These are phyloP conservation scores for Drosophila simulans DNA, from an alignment of 1,140 invertebrate genomes.

Conservation along the genomic window DNA sequence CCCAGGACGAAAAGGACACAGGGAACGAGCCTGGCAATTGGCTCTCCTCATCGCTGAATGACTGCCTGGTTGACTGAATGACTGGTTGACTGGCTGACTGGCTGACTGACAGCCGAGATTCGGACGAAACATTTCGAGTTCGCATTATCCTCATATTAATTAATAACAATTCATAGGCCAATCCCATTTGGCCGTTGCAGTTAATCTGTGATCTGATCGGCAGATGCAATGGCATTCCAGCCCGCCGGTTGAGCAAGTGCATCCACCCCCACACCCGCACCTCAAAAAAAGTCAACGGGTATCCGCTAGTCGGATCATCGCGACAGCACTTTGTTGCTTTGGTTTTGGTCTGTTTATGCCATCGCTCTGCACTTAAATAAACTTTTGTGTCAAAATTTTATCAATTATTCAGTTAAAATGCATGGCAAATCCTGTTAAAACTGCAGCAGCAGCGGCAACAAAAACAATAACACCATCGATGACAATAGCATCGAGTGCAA, in stretches of 20 bases:
- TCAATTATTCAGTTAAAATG: slow-evolving; percentile 75
- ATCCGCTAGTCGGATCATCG: background rate
- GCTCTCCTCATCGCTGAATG: slow-evolving; percentile 53
- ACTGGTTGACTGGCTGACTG: slow-evolving; percentile 2
- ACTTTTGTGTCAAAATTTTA: slow-evolving; percentile 65
- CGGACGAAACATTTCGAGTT: slow-evolving; percentile 23
- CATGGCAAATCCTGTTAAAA: slow-evolving; percentile 64
- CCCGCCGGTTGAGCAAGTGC: background rate
- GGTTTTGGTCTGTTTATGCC: slow-evolving; percentile 41
- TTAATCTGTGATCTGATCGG: slow-evolving; percentile 19
- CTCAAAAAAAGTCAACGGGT: background rate
- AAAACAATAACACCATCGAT: slow-evolving; percentile 5
- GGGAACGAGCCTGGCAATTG: slow-evolving; percentile 46
- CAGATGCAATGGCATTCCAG: background rate
- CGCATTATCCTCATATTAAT: slow-evolving; percentile 52
- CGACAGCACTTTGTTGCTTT: background rate
- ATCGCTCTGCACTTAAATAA: slow-evolving; percentile 58
- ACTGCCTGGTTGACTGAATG: slow-evolving; percentile 39
- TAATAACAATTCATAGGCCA: slow-evolving; percentile 53
- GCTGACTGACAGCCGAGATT: slow-evolving; percentile 27
- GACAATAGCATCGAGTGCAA: slow-evolving; percentile 4
- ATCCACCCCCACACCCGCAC: no score
- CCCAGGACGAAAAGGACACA: background rate
- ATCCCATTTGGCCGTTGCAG: slow-evolving; percentile 21
- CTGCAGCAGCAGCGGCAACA: slow-evolving; percentile 5